Base-by-base conservation (phyloP, 1,140 invertebrate species). In the Hestina assimilis region DNA sequence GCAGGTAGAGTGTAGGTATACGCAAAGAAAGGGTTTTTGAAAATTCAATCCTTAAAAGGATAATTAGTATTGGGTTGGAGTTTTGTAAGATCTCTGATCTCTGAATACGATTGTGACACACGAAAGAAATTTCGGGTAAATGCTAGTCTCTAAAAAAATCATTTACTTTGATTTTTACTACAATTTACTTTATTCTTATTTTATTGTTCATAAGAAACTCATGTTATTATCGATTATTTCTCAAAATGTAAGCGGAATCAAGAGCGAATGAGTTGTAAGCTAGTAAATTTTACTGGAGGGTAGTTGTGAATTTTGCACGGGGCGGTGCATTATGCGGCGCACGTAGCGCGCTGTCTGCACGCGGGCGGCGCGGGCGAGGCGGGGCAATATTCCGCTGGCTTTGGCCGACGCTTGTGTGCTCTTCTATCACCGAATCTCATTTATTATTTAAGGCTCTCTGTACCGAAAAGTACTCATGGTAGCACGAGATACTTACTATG, bases 241-340 rank as follows among this genome's bases (percentile, higher is more conserved):
- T 63, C 55, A 57, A 60, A 67, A 58, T 54, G 29, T 40, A 46
- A 60, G 9, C 41, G 62, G 65, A 72, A 84, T 84, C 78, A 77
- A 76, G 74, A 83, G 74, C 72, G 84, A 86, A 86, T 83, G 79
- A 84, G 76, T 83, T 83, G 79, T 75, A 75, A 46, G 63, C 57
- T 72, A 79, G 79, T 72, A 82, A 85, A 83, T 81, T 87, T 78
- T 68, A 77, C 71, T 65, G 61, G 72, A 68, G 78, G 75, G 74
- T 82, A 84, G 83, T 83, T 83, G 81, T 85, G 81, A 85, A 87
- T 87, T 85, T 87, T 83, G 79, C 74, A 85, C 75, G 68, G 69
- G 60, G 61, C 63, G 66, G 70, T 73, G 79, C 76, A 82, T 83
- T 87, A 87, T 87, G 78, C 84, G 64, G 79, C 68, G 80, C 84